Evolutionary conservation across 2,113 vertebrate species (phyloP), one percentile per base, ranked within the genome.

Genomic region (Lucifuga dentata): DNA sequence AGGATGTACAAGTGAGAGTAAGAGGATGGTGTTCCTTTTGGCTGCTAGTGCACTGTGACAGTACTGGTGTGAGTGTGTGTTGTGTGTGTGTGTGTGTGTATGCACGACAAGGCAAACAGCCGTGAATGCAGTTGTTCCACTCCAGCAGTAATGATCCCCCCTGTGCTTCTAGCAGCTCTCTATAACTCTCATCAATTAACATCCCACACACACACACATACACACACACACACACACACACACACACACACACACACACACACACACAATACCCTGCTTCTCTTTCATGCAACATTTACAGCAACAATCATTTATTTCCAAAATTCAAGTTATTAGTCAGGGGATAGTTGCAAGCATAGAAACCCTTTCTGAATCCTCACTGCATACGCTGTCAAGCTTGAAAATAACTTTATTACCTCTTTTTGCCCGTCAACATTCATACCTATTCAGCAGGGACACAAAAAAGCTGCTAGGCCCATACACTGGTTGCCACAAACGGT

Each of bases 141-240:
- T 90, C 78, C 76, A 85, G 80, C 83, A 83, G 83, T 93, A 93
- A 93, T 92, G 92, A 94, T 92, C 80, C 90, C 89, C 92, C 87
- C 73, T 88, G 91, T 91, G 89, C 88, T 89, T 86, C 84, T 81
- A 90, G 86, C 90, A 90, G 87, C 84, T 86, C 89, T 89, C 88
- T 89, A 90, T 91, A 93, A 92, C 84, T 88, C 90, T 92, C 92
- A 92, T 93, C 92, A 94, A 92, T 93, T 94, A 94, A 90, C 91
- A 90, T 89, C 85, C 81, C 65, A 61, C 69, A 40, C 78, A 83
- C 82, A 68, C 83, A 71, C 71, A 57, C 71, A 50, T 81, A 78
- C 69, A 55, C 63, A 73, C 70, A 60, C 60, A 44, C 70, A 79
- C 72, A 75, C 85, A 68, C 55, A 70, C 73, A 65, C 74, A 59